Conservation (phyloP, 1,140 invertebrate genomes). For the Yoshiicerus persimilis region DNA sequence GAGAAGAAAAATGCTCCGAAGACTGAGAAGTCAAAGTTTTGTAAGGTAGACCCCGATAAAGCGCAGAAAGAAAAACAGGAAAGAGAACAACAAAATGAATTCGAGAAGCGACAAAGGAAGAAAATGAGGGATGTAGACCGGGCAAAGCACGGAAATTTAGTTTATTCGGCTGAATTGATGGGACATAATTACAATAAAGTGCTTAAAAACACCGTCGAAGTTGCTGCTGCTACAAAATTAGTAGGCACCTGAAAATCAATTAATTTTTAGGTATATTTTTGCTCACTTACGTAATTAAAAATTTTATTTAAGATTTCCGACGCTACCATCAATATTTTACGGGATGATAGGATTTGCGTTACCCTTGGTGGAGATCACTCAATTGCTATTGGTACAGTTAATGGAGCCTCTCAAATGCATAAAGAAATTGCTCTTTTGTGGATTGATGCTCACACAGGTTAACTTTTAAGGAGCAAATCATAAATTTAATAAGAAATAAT, state of each 20-base stretch:
- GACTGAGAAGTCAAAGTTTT: not conserved
- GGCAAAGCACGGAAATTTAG: not conserved
- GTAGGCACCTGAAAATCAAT: not conserved
- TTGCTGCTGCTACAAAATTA: not conserved
- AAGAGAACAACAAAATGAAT: not conserved
- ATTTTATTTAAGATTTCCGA: not conserved
- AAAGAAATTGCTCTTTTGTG: slow-evolving; percentile 78
- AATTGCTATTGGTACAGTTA: slow-evolving; percentile 77
- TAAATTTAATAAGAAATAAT: no score
- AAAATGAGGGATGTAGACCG: not conserved
- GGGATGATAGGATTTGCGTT: slow-evolving; percentile 64
- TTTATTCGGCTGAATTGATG: not conserved
- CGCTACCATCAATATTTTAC: slow-evolving; percentile 57
- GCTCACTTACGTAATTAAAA: not conserved
- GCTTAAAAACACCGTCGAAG: not conserved
- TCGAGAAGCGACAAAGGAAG: not conserved
- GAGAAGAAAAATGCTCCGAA: not conserved
- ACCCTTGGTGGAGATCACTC: slow-evolving; percentile 80
- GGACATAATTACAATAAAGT: not conserved
- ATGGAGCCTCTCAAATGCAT: slow-evolving; percentile 63
- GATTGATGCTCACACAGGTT: slow-evolving; percentile 73
- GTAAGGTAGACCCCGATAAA: not conserved
- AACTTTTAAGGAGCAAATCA: not conserved
- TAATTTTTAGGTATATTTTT: not conserved
- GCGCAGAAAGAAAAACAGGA: not conserved